Evolutionary conservation across 2,888 invertebrate species (phyloP).

Genomic region (Microplitis deprimator): DNA sequence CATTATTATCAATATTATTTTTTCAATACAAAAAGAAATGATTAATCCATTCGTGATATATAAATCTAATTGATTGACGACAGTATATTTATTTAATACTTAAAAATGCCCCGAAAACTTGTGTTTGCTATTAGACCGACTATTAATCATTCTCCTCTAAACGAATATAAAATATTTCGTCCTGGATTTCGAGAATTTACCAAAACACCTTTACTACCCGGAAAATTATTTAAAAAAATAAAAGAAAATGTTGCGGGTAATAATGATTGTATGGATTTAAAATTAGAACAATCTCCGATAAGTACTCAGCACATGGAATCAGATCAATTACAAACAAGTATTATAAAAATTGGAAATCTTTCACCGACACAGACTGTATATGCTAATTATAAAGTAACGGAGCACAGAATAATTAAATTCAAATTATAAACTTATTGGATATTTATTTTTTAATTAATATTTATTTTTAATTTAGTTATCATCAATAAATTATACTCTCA

Average conservation of each 20-base stretch:
- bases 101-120: neutral
- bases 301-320: neutral
- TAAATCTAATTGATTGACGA: neutral
- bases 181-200: conserved; percentile 7
- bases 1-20: neutral
- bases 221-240: conserved; percentile 7
- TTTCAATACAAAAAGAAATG: neutral
- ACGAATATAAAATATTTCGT: neutral
- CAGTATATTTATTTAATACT: neutral
- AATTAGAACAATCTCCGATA: neutral
- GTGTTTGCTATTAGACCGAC: conserved; percentile 3
- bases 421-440: neutral
- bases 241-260: neutral
- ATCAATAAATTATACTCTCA: too few relatives aligned
- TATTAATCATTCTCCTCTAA: neutral
- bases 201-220: conserved; percentile 12
- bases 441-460: neutral
- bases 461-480: neutral
- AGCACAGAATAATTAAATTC: conserved; percentile 3
- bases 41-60: neutral
- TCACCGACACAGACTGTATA: neutral
- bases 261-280: neutral
- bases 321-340: conserved; percentile 9
- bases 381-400: neutral
- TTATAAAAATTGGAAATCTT: conserved; percentile 15